These are phyloP conservation scores for Calcarius lapponicus DNA, from an alignment of 2,797 vertebrate species.

Conservation along the genomic window DNA sequence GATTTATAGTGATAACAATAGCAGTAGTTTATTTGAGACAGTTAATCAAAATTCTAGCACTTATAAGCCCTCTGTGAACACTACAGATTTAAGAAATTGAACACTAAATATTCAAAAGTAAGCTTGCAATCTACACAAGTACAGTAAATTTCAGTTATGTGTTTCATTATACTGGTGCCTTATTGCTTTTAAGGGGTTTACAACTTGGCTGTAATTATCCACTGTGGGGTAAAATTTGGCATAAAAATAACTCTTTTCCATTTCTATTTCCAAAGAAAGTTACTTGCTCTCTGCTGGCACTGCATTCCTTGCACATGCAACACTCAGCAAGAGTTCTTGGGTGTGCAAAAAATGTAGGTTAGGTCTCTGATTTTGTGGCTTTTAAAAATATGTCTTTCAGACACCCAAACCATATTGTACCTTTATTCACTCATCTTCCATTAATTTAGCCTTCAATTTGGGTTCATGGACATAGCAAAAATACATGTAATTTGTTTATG, in stretches of 20 bases:
- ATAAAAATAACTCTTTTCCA: slow-evolving; percentile 54
- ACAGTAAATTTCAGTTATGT: slow-evolving; percentile 68
- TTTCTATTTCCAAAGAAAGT: slow-evolving; percentile 53
- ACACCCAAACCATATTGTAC: not conserved
- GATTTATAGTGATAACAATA: slow-evolving; percentile 56
- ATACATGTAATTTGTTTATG: not conserved
- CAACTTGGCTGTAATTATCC: slow-evolving; percentile 18
- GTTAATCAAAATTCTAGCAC: slow-evolving; percentile 68
- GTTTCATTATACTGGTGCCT: slow-evolving; percentile 65
- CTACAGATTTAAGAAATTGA: slow-evolving; percentile 49
- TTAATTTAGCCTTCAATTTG: slow-evolving; percentile 29
- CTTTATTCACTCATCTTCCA: not conserved
- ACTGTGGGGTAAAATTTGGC: slow-evolving; percentile 22
- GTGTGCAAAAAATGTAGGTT: not conserved
- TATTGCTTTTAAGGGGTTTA: slow-evolving; percentile 42
- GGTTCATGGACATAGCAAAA: not conserved
- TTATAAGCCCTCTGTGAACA: slow-evolving; percentile 62
- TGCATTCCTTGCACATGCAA: not conserved
- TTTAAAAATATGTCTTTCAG: slow-evolving; percentile 58
- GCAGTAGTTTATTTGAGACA: slow-evolving; percentile 58
- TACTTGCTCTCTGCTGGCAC: slow-evolving; percentile 32
- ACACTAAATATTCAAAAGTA: slow-evolving; percentile 48
- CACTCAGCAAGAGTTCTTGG: not conserved
- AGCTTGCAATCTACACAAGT: slow-evolving; percentile 24
- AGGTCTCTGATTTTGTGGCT: not conserved